A percentile compares a stretch with the other conserved stretches of the same genome.
Evolutionary conservation across 2,888 invertebrate genomes (phyloP).

Genomic region (Himalopsyche kuldschensis): DNA sequence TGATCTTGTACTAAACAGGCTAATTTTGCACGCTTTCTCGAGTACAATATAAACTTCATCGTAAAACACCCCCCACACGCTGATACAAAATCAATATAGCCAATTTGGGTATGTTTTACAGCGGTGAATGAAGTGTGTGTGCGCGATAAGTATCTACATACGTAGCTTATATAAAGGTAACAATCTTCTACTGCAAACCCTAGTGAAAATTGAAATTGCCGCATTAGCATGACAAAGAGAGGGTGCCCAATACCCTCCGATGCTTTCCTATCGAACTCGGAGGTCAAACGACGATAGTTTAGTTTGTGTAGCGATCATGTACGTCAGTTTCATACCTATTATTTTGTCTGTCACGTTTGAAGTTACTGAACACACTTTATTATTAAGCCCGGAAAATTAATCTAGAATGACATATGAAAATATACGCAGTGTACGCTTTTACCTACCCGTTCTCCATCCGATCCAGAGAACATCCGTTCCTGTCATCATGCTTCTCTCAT

Average conservation of each 20-base stretch:
- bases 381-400: not conserved
- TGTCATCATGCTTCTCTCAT: too few species aligned
- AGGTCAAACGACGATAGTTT: not conserved
- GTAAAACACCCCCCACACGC: not conserved
- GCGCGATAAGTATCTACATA: not conserved
- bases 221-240: conserved; percentile 35
- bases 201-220: conserved; percentile 35
- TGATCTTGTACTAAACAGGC: not conserved
- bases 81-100: conserved; percentile 2
- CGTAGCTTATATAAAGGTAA: not conserved
- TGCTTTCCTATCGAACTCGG: not conserved
- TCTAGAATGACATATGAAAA: too few species aligned
- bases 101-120: not conserved
- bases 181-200: not conserved
- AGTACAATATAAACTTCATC: not conserved
- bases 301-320: not conserved
- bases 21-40: not conserved
- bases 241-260: conserved; percentile 13
- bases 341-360: not conserved
- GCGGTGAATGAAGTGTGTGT: not conserved
- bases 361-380: not conserved
- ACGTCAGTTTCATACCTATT: not conserved
- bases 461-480: too few species aligned
- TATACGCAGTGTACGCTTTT: too few species aligned
- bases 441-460: too few species aligned